Percentiles rank a stretch among this genome's conserved stretches.
phyloP scores from a whole-genome alignment of 1,140 invertebrate genomes.

The Procambarus clarkii region DNA sequence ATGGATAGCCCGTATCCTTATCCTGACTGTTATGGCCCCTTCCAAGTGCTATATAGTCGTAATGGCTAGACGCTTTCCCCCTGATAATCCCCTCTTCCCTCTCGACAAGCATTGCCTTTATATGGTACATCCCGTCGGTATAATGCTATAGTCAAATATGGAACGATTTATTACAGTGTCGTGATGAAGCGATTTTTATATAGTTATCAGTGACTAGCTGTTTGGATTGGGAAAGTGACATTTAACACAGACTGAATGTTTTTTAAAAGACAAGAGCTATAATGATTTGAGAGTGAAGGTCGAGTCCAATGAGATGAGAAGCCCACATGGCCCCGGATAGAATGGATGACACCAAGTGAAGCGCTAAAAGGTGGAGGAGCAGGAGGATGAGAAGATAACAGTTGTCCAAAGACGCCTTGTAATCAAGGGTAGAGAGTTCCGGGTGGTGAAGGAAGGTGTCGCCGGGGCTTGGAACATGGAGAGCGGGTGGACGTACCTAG shows the following conservation, averaged over 20 bases:
- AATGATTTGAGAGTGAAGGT: background rate
- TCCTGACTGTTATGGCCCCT: no score
- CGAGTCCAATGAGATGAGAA: background rate
- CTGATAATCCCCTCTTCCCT: no score
- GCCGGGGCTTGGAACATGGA: slow-evolving; percentile 30
- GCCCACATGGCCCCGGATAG: background rate
- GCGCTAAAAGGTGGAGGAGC: background rate
- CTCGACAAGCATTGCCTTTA: background rate
- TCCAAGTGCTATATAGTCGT: no score
- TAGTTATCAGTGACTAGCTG: background rate
- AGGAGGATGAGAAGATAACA: background rate
- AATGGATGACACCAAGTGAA: background rate
- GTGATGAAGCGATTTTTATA: background rate
- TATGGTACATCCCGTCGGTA: background rate
- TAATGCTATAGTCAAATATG: background rate
- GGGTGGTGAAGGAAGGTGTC: background rate
- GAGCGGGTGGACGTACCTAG: slow-evolving; percentile 56
- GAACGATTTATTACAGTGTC: background rate
- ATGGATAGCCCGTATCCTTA: no score
- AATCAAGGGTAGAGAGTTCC: background rate
- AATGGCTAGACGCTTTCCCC: no score
- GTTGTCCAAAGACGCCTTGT: background rate
- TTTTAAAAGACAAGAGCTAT: background rate
- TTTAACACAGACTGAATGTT: background rate
- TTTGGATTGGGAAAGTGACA: background rate